Base-by-base conservation (phyloP, 2,113 vertebrate genomes). In the Chionodraco myersi region DNA sequence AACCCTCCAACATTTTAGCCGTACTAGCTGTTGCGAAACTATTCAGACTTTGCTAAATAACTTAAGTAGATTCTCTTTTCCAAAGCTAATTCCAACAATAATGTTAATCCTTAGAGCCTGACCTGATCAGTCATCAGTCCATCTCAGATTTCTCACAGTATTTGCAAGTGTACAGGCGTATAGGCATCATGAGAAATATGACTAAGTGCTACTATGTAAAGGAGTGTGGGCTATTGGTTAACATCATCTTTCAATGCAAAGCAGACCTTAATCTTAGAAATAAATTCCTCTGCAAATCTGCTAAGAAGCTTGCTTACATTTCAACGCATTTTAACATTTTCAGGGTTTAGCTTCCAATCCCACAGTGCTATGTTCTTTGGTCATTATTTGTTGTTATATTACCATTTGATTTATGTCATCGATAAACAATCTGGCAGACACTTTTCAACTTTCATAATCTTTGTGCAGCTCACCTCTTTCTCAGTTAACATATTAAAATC, bases 1-100 rank as follows among this genome's bases (percentile, higher is more conserved):
- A 23, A 53, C 21, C 7, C 9, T 72, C 56, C 18, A 34, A 66
- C 57, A 56, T 78, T 70, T 49, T 47, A 26, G 15, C 3, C 11
- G 11, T 70, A 67, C 73, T 30, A 52, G 54, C 54, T 67, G 23
- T 88, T 85, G 79, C 65, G 66, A 88, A 84, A 89, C 77, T 49
- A 11, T 52, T 54, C 71, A 70, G 52, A 72, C 54, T 72, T 76
- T 51, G 41, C 16, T 1, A 41, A 41, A 6, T 41, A 61, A 67
- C 12, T 4, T 30, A 65, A 14, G 63, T 34, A 72, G 57, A 2
- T 45, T 71, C 59, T 70, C 16, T 65, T 71, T 67, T 66, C 10
- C 12, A 47, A 54, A 51, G 34, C 30, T 36, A 44, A 53, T 61
- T 71, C 58, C 49, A 65, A 5, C 18, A 21, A 4, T 56, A 18